Evolutionary conservation across 2,797 vertebrate genomes (phyloP).

Genomic region (Phylloscopus collybita): DNA sequence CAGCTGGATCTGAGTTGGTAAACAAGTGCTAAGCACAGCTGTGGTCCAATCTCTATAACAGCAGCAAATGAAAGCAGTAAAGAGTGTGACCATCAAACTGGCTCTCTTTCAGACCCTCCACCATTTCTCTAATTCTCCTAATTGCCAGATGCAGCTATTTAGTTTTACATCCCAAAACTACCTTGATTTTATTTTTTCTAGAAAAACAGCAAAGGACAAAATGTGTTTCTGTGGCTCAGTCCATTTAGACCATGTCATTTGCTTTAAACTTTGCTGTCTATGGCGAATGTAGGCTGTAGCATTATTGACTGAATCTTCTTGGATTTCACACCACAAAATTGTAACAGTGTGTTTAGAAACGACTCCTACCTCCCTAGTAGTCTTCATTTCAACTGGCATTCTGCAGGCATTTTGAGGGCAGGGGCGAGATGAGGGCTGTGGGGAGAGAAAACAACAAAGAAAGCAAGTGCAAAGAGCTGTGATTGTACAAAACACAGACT

Average conservation of each 20-base stretch:
- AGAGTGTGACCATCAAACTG: neutral
- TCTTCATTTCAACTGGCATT: neutral
- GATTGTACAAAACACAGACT: neutral
- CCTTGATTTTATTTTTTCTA: neutral
- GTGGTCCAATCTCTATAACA: neutral
- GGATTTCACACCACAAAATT: neutral
- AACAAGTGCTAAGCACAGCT: neutral
- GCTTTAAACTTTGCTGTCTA: neutral
- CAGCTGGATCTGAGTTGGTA: neutral
- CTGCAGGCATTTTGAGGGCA: neutral
- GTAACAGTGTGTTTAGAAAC: neutral
- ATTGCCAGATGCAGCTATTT: neutral
- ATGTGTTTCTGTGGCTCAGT: neutral
- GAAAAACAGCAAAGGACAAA: neutral
- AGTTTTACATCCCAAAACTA: neutral
- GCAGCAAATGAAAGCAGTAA: neutral
- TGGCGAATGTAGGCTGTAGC: neutral
- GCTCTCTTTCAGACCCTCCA: neutral
- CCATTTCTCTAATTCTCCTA: neutral
- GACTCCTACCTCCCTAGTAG: neutral
- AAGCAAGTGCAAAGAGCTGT: neutral
- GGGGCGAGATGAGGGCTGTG: accelerated
- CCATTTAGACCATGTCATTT: neutral
- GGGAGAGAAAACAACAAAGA: neutral
- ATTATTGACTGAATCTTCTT: neutral